phyloP scores from a whole-genome alignment of 2,113 vertebrate genomes.

The Ptyas mucosa region DNA sequence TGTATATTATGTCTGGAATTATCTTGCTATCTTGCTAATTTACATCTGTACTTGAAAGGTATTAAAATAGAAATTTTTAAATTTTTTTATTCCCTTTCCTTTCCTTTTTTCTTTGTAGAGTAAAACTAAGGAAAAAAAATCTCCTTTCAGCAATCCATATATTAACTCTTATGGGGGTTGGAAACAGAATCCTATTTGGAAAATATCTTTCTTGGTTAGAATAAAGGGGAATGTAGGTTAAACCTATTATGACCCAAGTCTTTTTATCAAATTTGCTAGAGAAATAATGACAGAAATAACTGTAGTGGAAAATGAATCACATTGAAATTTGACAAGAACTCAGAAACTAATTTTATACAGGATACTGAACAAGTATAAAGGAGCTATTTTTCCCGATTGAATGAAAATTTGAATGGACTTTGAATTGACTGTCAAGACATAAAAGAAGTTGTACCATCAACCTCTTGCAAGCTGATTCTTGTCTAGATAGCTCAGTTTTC shows the following conservation, averaged over 20 bases:
- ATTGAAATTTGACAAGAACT: conserved; percentile 24
- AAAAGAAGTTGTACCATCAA: not conserved
- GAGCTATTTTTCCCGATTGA: conserved; percentile 1
- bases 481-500: not conserved
- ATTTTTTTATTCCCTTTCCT: not conserved
- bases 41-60: not conserved
- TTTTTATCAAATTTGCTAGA: conserved; percentile 25
- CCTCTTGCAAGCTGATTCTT: conserved; percentile 11
- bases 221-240: conserved; percentile 21
- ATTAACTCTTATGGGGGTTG: not conserved
- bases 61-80: not conserved
- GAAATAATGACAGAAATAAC: not conserved
- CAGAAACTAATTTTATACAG: not conserved
- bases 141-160: not conserved
- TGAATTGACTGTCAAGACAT: not conserved
- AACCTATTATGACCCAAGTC: not conserved
- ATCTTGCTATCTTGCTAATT: not conserved
- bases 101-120: not conserved
- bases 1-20: not conserved
- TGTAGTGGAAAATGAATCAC: conserved; percentile 18
- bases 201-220: conserved; percentile 13
- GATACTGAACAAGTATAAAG: conserved; percentile 10
- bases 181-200: not conserved
- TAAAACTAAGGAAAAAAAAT: conserved; percentile 1
- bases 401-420: conserved; percentile 13